Percentiles rank a stretch among this genome's conserved stretches.
phyloP scores from a whole-genome alignment of 2,888 invertebrate species.

The Callimorpha dominula region DNA sequence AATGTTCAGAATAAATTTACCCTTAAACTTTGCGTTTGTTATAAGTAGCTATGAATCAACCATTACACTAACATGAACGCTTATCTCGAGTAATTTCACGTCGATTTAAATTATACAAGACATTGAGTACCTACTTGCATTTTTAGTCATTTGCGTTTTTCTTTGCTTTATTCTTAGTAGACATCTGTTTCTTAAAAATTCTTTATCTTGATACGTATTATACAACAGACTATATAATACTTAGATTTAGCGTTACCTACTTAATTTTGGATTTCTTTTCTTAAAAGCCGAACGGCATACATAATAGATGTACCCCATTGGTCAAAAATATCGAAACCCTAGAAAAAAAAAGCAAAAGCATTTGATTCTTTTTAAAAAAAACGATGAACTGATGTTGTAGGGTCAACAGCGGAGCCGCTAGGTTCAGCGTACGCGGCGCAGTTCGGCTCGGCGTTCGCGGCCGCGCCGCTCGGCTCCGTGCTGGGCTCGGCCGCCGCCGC shows the following conservation, averaged over 20 bases:
- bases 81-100: constrained; percentile 32
- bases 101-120: constrained; percentile 33
- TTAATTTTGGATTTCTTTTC: not conserved
- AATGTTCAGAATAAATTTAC: constrained; percentile 28
- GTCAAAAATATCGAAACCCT: not conserved
- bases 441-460: constrained; percentile 89
- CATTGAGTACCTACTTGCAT: constrained; percentile 11
- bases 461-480: constrained; percentile 88
- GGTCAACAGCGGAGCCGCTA: constrained; percentile 87
- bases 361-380: not conserved
- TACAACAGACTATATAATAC: no score
- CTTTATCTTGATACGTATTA: not conserved
- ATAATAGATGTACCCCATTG: no score
- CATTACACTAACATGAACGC: constrained; percentile 39
- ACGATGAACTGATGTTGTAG: constrained; percentile 63
- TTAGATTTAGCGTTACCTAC: not conserved
- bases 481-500: constrained; percentile 92
- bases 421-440: constrained; percentile 88
- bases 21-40: constrained; percentile 28
- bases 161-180: not conserved
- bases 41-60: constrained; percentile 28
- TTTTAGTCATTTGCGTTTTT: constrained; percentile 3
- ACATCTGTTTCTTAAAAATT: not conserved
- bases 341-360: not conserved
- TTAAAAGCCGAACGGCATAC: not conserved